phyloP scores from a whole-genome alignment of 2,113 vertebrate genomes.

The Petromus typicus region DNA sequence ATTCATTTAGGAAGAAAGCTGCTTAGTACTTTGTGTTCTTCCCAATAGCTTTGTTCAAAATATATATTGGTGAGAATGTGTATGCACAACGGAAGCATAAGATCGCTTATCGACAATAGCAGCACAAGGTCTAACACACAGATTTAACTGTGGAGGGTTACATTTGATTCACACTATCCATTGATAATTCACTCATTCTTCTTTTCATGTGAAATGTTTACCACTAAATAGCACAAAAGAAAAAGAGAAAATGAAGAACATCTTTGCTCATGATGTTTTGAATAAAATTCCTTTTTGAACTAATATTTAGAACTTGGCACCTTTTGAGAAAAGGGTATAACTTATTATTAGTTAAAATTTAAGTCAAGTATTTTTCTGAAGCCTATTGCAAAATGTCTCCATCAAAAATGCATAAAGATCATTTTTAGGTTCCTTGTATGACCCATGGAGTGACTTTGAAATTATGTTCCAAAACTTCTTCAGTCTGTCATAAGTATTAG shows the following conservation, averaged over 20 bases:
- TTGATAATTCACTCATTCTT: background rate
- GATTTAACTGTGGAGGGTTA: background rate
- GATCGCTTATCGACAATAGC: background rate
- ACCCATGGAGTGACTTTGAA: constrained; percentile 4
- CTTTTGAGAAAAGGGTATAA: background rate
- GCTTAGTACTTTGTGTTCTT: background rate
- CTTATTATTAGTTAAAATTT: constrained; percentile 45
- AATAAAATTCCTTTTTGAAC: background rate
- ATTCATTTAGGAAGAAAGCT: background rate
- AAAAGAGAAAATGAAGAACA: background rate
- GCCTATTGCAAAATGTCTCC: background rate
- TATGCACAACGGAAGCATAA: background rate
- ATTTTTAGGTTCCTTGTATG: background rate
- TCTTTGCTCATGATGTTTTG: background rate
- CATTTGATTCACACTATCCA: background rate
- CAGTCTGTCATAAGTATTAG: constrained; percentile 30
- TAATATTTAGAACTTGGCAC: background rate
- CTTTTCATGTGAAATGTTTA: background rate
- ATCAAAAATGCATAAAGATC: background rate
- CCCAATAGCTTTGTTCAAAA: background rate
- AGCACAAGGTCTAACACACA: background rate
- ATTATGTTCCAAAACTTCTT: constrained; percentile 48
- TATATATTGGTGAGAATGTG: background rate
- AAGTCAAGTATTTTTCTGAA: constrained; percentile 25
- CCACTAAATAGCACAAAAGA: background rate